Evolutionary conservation across 1,140 invertebrate species (phyloP).

Genomic region (Apis cerana): DNA sequence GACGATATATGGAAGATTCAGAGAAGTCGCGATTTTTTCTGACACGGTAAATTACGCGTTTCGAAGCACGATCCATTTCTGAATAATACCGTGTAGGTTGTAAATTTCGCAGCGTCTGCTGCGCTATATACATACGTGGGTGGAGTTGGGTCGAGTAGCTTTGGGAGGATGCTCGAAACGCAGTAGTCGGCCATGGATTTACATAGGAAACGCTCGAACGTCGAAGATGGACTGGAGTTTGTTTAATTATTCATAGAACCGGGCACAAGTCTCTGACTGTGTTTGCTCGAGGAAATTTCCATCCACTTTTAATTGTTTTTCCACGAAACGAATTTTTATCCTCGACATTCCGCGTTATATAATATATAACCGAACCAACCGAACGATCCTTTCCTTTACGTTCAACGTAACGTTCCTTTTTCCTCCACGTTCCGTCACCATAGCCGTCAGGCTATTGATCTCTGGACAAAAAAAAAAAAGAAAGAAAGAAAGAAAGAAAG

Average conservation of each 20-base stretch:
- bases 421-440: neutral
- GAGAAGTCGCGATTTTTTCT: slow-evolving; percentile 7
- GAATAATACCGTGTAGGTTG: slow-evolving; percentile 41
- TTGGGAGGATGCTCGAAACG: slow-evolving; percentile 38
- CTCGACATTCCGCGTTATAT: neutral
- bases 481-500: neutral
- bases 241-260: slow-evolving; percentile 48
- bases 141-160: slow-evolving; percentile 40
- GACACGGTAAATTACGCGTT: slow-evolving; percentile 42
- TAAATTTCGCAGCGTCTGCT: slow-evolving; percentile 42
- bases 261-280: neutral
- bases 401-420: neutral
- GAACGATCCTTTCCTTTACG: neutral
- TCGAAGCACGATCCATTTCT: slow-evolving; percentile 28
- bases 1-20: too few species aligned
- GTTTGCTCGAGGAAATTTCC: neutral
- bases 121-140: slow-evolving; percentile 31
- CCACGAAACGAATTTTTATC: neutral
- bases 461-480: neutral
- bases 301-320: slow-evolving; percentile 25
- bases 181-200: slow-evolving; percentile 42
- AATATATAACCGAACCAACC: neutral
- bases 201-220: slow-evolving; percentile 38
- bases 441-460: slow-evolving; percentile 17
- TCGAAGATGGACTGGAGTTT: slow-evolving; percentile 32